Conservation (phyloP, 2,113 vertebrate species). For the Ifrita kowaldi region DNA sequence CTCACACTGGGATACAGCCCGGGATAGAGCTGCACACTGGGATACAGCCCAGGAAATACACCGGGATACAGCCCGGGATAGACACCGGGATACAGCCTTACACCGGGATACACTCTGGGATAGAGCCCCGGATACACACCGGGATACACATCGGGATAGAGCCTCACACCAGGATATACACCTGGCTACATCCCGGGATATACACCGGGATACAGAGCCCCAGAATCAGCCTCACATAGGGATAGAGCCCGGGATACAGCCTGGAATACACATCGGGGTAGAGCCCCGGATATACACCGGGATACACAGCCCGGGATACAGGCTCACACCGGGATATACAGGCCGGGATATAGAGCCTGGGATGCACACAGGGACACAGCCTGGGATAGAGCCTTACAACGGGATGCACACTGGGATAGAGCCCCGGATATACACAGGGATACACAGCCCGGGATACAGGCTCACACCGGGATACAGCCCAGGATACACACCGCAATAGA, state of each 20-base stretch:
- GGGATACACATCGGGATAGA: neutral
- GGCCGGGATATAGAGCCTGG: too few species aligned
- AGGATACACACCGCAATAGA: neutral
- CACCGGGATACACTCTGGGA: neutral
- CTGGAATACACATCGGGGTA: fast-evolving
- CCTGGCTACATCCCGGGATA: too few species aligned
- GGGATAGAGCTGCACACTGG: neutral
- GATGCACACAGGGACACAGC: neutral
- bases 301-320: neutral
- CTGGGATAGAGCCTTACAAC: fast-evolving
- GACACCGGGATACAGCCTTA: too few species aligned
- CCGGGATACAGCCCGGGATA: neutral
- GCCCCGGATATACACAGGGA: neutral
- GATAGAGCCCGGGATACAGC: neutral
- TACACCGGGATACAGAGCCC: too few species aligned
- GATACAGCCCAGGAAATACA: too few species aligned
- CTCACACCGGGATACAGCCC: fast-evolving
- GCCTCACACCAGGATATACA: too few species aligned
- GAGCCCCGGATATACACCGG: neutral
- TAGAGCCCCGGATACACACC: neutral
- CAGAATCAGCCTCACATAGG: too few species aligned
- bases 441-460: too few species aligned
- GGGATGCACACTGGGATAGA: neutral
- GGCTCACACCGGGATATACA: too few species aligned
- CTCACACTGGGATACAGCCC: neutral